phyloP scores from a whole-genome alignment of 2,888 invertebrate genomes.

The Salticus scenicus region DNA sequence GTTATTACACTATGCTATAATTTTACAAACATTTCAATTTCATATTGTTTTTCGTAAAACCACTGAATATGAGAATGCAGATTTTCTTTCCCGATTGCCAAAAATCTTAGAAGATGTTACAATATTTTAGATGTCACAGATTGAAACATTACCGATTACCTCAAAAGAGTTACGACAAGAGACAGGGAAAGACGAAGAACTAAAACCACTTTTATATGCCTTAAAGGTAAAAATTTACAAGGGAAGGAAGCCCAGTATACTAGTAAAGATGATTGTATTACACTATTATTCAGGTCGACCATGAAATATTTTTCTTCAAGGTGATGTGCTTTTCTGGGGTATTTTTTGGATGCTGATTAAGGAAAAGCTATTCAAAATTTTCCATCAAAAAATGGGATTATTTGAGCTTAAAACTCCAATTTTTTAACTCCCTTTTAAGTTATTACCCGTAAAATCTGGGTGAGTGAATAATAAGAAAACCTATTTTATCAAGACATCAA shows the following conservation, averaged over 20 bases:
- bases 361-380: no score
- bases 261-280: no score
- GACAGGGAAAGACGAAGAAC: neutral
- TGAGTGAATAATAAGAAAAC: no score
- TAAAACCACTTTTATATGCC: neutral
- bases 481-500: no score
- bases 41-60: neutral
- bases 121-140: neutral
- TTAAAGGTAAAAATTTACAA: neutral
- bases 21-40: neutral
- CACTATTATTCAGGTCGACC: no score
- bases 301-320: no score
- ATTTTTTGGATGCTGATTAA: no score
- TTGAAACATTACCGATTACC: neutral
- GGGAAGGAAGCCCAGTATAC: neutral
- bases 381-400: no score
- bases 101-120: neutral
- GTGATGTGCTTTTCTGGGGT: no score
- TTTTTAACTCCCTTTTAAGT: no score
- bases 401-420: no score
- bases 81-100: neutral
- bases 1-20: constrained; percentile 72
- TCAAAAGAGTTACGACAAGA: neutral
- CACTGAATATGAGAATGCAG: neutral
- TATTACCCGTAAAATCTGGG: no score